Conservation (phyloP, 2,113 vertebrate species). For the Erinaceus europaeus region DNA sequence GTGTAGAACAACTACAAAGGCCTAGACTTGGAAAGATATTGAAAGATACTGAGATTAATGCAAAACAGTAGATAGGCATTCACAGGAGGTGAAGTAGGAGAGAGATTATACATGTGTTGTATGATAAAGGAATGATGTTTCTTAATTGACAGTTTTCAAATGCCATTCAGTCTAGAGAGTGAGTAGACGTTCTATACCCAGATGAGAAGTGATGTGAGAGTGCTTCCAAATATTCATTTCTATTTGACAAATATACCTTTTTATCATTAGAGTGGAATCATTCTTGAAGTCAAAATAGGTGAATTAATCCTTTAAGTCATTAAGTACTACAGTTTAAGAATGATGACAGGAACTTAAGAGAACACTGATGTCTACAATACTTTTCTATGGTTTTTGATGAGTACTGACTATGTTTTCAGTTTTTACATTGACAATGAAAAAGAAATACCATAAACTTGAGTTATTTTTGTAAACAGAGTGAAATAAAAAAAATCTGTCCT, state of each 20-base stretch:
- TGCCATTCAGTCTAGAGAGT: background rate
- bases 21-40: background rate
- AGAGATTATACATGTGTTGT: rapidly evolving
- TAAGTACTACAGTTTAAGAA: background rate
- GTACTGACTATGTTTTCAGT: background rate
- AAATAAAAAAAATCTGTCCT: too few species aligned
- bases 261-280: background rate
- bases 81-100: background rate
- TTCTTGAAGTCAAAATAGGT: background rate
- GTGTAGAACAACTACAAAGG: background rate
- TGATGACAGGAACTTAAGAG: background rate
- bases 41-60: background rate
- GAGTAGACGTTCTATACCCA: background rate
- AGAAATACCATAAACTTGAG: background rate
- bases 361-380: background rate
- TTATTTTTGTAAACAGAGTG: too few species aligned
- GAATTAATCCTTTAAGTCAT: constrained; percentile 8
- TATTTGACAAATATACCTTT: constrained; percentile 12
- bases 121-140: background rate
- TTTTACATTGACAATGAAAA: background rate
- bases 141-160: background rate
- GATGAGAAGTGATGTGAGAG: background rate
- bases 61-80: background rate
- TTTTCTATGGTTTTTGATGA: background rate
- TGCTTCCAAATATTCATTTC: background rate